Conservation (phyloP, 2,113 vertebrate species). For the Indicator maculatus region DNA sequence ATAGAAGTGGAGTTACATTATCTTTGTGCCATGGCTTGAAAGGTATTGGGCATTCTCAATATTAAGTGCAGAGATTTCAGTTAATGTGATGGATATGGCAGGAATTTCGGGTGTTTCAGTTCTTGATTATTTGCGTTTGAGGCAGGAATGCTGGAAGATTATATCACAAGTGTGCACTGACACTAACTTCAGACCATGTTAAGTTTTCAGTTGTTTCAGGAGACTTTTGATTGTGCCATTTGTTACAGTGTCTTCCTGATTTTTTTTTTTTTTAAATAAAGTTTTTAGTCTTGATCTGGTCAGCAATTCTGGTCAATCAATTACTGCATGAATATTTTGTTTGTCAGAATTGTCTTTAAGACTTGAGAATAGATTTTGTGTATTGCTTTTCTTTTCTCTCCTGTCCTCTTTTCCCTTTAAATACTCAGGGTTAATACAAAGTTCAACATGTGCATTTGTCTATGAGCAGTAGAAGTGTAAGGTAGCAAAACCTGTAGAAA, state of each 20-base stretch:
- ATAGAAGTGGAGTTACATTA: background rate
- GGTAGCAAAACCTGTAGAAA: background rate
- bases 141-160: background rate
- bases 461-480: background rate
- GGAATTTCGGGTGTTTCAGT: background rate
- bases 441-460: background rate
- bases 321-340: background rate
- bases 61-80: background rate
- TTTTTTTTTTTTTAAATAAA: background rate
- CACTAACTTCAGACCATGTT: fast-evolving
- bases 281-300: background rate
- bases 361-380: background rate
- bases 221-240: background rate
- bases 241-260: background rate
- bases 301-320: background rate
- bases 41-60: background rate
- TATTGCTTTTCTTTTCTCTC: background rate
- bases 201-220: background rate
- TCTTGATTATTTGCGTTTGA: background rate
- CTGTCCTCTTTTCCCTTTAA: background rate
- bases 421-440: background rate
- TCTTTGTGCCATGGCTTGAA: background rate
- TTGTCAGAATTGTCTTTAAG: background rate
- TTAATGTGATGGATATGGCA: background rate
- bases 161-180: fast-evolving